Conservation (phyloP, 2,888 invertebrate species). For the Buathra laborator region DNA sequence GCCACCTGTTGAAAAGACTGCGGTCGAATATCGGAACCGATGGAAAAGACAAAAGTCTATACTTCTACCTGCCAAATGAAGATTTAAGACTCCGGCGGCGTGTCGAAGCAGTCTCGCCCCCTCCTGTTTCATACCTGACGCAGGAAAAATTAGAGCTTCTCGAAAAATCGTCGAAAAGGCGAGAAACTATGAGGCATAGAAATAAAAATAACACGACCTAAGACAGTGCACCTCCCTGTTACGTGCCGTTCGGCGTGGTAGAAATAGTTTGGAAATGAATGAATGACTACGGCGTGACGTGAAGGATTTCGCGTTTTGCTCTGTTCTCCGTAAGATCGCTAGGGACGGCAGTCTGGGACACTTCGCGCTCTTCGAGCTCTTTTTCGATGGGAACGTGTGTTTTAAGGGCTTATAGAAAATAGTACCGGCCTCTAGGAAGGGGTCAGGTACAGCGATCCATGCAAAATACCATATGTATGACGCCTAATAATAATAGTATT, state of each 20-base stretch:
- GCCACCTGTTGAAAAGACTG: slow-evolving; percentile 56
- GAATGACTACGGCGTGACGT: slow-evolving; percentile 13
- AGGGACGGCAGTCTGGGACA: not conserved
- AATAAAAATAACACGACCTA: slow-evolving; percentile 60
- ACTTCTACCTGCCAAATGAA: slow-evolving; percentile 62
- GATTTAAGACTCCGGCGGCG: slow-evolving; percentile 42
- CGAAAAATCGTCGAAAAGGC: slow-evolving; percentile 46
- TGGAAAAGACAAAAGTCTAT: slow-evolving; percentile 37
- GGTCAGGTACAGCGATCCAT: slow-evolving; percentile 4
- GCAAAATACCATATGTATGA: slow-evolving; percentile 1
- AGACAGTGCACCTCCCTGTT: slow-evolving; percentile 20
- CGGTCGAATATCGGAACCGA: slow-evolving; percentile 13
- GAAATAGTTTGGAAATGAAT: slow-evolving; percentile 40
- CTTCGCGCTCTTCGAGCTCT: slow-evolving; percentile 3
- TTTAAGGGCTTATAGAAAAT: not conserved
- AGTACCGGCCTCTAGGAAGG: slow-evolving; percentile 9
- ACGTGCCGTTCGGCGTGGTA: not conserved
- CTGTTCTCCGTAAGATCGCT: slow-evolving; percentile 1
- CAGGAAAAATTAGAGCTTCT: slow-evolving; percentile 59
- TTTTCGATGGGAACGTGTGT: not conserved
- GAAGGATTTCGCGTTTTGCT: not conserved
- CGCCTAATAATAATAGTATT: not conserved
- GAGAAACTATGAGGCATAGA: slow-evolving; percentile 64
- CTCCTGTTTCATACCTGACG: slow-evolving; percentile 29
- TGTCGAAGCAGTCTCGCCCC: slow-evolving; percentile 14